A percentile compares a stretch with the other conserved stretches of the same genome.
Conservation (phyloP, 92 coral and sea anemone genomes). For the Parazoanthus swiftii region DNA sequence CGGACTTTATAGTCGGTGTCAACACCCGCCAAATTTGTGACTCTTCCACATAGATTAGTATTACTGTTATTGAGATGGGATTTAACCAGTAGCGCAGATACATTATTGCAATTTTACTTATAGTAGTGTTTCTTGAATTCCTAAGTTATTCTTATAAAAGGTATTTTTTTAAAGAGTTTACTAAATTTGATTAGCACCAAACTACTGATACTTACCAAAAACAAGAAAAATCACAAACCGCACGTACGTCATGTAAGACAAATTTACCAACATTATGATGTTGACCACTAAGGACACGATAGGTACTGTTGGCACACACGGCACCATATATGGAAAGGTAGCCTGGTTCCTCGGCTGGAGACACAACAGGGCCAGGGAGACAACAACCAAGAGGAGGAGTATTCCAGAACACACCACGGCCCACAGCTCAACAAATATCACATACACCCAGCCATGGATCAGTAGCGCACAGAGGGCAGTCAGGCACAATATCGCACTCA, state of each 20-base stretch:
- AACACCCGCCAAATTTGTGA: too few relatives aligned
- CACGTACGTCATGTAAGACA: constrained; percentile 58
- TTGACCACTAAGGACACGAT: constrained; percentile 64
- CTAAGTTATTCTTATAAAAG: too few relatives aligned
- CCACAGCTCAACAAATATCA: constrained; percentile 35
- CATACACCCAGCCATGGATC: constrained; percentile 36
- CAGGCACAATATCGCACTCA: constrained; percentile 52
- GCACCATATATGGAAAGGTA: constrained; percentile 75
- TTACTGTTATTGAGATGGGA: too few relatives aligned
- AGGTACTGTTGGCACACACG: constrained; percentile 70
- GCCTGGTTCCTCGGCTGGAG: constrained; percentile 69
- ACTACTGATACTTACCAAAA: constrained; percentile 62
- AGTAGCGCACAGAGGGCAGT: constrained; percentile 56
- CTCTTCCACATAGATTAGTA: too few relatives aligned
- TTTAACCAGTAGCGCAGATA: too few relatives aligned
- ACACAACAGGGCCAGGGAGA: constrained; percentile 51
- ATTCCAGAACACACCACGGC: constrained; percentile 39
- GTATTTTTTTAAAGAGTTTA: too few relatives aligned
- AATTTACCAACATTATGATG: constrained; percentile 57
- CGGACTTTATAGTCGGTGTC: too few relatives aligned
- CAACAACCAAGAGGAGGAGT: constrained; percentile 44
- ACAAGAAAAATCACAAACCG: constrained; percentile 66
- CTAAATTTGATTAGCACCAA: too few relatives aligned
- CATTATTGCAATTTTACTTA: too few relatives aligned
- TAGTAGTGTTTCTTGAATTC: too few relatives aligned